Percentiles rank a stretch among this genome's conserved stretches.
Evolutionary conservation across 2,797 vertebrate genomes (phyloP).

Genomic region (Chelon auratus): DNA sequence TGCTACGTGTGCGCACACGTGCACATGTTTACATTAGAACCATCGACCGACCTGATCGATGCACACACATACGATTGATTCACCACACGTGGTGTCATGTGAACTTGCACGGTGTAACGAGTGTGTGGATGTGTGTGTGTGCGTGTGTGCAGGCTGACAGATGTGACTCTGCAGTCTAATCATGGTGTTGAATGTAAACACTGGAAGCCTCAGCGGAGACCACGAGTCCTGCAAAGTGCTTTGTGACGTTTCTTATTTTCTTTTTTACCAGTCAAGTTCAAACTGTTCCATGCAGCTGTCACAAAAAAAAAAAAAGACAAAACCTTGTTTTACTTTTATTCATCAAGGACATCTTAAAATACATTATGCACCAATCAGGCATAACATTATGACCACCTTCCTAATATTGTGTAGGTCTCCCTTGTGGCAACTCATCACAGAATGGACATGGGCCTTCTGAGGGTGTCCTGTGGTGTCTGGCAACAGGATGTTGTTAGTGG

Average conservation of each 20-base stretch:
- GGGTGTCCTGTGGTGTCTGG: too few relatives aligned
- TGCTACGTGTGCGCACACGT: background rate
- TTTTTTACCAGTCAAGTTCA: background rate
- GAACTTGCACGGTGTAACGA: constrained; percentile 31
- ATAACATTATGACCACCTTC: too few relatives aligned
- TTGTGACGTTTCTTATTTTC: background rate
- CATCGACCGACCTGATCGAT: constrained; percentile 53
- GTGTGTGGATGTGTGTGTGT: constrained; percentile 17
- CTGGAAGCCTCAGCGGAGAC: constrained; percentile 20
- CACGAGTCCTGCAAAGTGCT: constrained; percentile 18
- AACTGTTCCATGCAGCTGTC: constrained; percentile 10
- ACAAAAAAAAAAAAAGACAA: background rate
- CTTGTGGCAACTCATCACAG: too few relatives aligned
- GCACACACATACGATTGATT: constrained; percentile 48
- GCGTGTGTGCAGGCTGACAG: constrained; percentile 14
- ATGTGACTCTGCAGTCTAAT: constrained; percentile 55
- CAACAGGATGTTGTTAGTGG: too few relatives aligned
- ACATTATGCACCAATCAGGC: too few relatives aligned
- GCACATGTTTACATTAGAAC: constrained; percentile 16
- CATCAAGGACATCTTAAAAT: too few relatives aligned
- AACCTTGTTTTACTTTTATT: background rate
- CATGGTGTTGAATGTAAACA: constrained; percentile 63
- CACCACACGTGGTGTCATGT: constrained; percentile 38
- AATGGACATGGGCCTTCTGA: too few relatives aligned
- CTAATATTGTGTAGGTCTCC: too few relatives aligned